phyloP scores from a whole-genome alignment of 2,888 invertebrate species.

The Lithophane ornitopus region DNA sequence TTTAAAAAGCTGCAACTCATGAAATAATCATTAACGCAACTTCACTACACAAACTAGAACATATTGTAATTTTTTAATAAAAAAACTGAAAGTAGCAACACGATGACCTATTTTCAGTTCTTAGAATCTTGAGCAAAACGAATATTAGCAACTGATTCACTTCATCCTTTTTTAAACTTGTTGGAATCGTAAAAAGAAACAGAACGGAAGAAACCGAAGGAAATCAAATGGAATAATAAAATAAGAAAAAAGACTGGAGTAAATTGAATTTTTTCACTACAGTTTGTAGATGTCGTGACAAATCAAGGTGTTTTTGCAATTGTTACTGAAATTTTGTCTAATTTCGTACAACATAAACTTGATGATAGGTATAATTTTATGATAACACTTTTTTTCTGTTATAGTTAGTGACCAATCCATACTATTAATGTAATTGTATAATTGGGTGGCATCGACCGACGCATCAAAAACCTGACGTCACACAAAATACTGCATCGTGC shows the following conservation, averaged over 20 bases:
- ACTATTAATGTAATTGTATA: neutral
- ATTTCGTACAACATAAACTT: neutral
- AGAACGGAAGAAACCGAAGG: conserved; percentile 15
- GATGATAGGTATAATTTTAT: neutral
- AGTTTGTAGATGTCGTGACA: neutral
- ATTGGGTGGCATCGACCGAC: no score
- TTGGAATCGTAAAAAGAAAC: conserved; percentile 7
- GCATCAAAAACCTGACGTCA: no score
- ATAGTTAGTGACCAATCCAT: neutral
- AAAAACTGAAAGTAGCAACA: neutral
- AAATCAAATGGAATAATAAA: conserved; percentile 18
- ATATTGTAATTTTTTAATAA: neutral
- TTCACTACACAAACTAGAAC: neutral
- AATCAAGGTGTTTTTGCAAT: neutral
- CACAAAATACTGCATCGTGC: no score
- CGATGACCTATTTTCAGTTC: conserved; percentile 15
- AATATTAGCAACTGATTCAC: conserved; percentile 15
- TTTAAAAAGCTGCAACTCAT: neutral
- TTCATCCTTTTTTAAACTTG: neutral
- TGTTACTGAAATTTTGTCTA: neutral
- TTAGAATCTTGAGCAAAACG: conserved; percentile 9
- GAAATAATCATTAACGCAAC: neutral
- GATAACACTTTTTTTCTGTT: no score
- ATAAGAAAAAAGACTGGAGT: neutral
- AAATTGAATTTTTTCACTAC: conserved; percentile 8